A percentile compares a stretch with the other conserved stretches of the same genome.
Conservation (phyloP, 2,113 vertebrate species). For the Fulmarus glacialis region DNA sequence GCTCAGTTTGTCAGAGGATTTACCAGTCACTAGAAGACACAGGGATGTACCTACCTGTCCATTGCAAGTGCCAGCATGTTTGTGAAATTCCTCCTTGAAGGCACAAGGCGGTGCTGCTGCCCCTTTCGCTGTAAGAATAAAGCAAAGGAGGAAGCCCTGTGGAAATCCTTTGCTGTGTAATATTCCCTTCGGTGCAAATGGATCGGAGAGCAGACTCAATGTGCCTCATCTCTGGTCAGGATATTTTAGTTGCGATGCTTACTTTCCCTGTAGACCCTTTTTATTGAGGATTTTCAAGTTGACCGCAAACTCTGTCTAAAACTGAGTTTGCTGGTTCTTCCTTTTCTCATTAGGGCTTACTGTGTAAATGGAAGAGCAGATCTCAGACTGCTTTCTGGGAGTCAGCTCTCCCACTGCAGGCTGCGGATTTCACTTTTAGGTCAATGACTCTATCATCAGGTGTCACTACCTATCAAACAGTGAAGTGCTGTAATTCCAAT, state of each 20-base stretch:
- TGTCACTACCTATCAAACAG: not conserved
- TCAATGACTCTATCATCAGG: not conserved
- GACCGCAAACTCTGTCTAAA: not conserved
- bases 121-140: not conserved
- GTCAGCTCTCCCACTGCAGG: not conserved
- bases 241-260: not conserved
- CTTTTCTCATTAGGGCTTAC: not conserved
- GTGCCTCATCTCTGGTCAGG: not conserved
- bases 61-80: not conserved
- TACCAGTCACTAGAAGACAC: not conserved
- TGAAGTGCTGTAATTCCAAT: not conserved
- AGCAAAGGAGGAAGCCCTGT: not conserved
- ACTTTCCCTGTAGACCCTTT: not conserved
- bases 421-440: not conserved
- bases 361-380: not conserved
- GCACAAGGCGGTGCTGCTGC: slow-evolving; percentile 58
- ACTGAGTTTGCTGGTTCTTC: not conserved
- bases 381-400: not conserved
- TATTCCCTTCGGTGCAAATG: not conserved
- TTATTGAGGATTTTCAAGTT: not conserved
- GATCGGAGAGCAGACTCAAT: not conserved
- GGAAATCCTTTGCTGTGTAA: not conserved
- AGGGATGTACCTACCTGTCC: not conserved
- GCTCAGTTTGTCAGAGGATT: not conserved
- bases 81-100: slow-evolving; percentile 1